Percentiles rank a stretch among this genome's conserved stretches.
These are phyloP conservation scores for Pangasius mekongensis DNA, from an alignment of 2,797 vertebrate genomes.

Conservation along the genomic window DNA sequence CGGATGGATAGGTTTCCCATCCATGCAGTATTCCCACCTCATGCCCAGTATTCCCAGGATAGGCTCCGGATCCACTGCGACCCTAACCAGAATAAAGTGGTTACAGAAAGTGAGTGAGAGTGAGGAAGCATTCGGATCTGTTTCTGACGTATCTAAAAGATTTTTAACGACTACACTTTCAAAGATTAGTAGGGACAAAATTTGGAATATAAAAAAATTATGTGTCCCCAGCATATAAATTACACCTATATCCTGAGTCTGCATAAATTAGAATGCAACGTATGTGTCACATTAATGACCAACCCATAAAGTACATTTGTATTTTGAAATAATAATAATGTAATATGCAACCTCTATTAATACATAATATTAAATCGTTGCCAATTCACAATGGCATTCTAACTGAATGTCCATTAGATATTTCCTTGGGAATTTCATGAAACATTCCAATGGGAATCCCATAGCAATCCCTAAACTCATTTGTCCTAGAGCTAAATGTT, in stretches of 20 bases:
- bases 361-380: background rate
- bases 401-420: background rate
- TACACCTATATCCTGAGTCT: background rate
- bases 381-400: background rate
- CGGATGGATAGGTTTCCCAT: background rate
- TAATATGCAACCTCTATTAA: background rate
- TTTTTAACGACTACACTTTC: background rate
- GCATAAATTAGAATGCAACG: background rate
- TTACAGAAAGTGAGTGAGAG: background rate
- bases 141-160: background rate
- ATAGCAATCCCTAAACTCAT: background rate
- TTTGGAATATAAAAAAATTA: background rate
- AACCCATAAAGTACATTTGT: background rate
- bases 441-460: background rate
- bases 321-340: background rate
- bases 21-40: background rate
- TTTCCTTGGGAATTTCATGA: background rate
- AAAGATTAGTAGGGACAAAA: background rate
- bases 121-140: background rate
- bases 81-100: background rate
- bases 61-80: background rate
- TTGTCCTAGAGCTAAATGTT: background rate
- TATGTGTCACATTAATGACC: background rate
- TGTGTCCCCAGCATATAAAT: background rate
- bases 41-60: background rate